Conservation (phyloP, 2,888 invertebrate species). For the Cheilosia grossa region DNA sequence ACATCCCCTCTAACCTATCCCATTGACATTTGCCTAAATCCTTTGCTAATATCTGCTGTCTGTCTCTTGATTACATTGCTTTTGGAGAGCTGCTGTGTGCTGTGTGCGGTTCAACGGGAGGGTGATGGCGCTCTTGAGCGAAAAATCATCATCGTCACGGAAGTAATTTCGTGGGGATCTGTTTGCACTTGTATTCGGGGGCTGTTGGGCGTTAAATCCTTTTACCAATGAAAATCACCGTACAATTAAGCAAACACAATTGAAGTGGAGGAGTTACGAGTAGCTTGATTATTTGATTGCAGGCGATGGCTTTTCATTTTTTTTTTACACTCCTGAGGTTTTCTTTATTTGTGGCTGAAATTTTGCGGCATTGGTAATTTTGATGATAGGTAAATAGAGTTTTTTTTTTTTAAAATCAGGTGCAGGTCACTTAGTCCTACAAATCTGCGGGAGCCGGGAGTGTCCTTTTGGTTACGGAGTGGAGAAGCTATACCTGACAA, state of each 20-base stretch:
- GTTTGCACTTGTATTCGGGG: slow-evolving; percentile 60
- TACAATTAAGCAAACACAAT: slow-evolving; percentile 71
- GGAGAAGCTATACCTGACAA: too few species aligned
- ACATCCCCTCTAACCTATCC: slow-evolving; percentile 53
- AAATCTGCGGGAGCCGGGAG: too few species aligned
- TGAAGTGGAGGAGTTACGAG: slow-evolving; percentile 18
- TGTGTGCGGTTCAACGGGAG: not conserved
- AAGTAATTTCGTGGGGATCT: slow-evolving; percentile 73
- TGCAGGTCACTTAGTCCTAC: too few species aligned
- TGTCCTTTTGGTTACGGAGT: too few species aligned
- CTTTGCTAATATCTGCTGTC: slow-evolving; percentile 73
- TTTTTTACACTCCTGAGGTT: too few species aligned
- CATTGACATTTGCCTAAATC: slow-evolving; percentile 70
- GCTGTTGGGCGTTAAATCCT: slow-evolving; percentile 66
- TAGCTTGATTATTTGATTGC: slow-evolving; percentile 2
- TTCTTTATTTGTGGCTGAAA: too few species aligned
- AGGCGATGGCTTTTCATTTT: not conserved
- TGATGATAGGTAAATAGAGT: too few species aligned
- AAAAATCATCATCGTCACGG: slow-evolving; percentile 61
- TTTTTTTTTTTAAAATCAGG: too few species aligned
- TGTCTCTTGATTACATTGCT: slow-evolving; percentile 71
- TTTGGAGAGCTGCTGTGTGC: not conserved
- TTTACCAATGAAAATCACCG: slow-evolving; percentile 68
- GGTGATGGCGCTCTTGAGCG: slow-evolving; percentile 17
- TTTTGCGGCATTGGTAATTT: too few species aligned